A percentile compares a stretch with the other conserved stretches of the same genome.
Conservation (phyloP, 2,797 vertebrate genomes). For the Notamacropus eugenii region DNA sequence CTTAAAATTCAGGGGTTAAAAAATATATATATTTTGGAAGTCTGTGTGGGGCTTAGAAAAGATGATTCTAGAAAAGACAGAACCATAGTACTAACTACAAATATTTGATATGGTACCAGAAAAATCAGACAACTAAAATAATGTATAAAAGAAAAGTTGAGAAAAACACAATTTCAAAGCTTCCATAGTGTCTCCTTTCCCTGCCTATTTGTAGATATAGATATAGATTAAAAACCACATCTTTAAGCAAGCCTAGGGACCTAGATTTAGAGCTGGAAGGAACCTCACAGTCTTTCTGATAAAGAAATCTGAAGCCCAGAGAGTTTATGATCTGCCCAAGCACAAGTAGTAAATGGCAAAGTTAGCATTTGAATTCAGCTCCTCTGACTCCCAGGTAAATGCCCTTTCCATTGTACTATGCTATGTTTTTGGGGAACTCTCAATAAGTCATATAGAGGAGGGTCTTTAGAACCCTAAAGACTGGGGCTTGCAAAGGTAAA, state of each 20-base stretch:
- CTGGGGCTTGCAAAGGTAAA: background rate
- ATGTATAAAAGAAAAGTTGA: background rate
- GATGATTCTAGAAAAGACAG: background rate
- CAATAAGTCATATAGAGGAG: background rate
- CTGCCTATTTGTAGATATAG: too few species aligned
- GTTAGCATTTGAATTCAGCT: background rate
- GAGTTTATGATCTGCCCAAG: background rate
- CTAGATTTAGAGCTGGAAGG: background rate
- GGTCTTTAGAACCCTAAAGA: background rate
- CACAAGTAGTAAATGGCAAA: background rate
- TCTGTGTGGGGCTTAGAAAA: background rate
- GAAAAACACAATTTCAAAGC: background rate
- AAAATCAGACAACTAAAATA: background rate
- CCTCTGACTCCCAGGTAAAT: background rate
- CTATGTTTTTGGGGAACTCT: background rate
- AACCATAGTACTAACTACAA: background rate
- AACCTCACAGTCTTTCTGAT: background rate
- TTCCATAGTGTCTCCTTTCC: background rate
- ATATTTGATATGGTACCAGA: background rate
- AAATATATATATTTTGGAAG: background rate
- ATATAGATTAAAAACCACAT: background rate
- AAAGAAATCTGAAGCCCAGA: background rate
- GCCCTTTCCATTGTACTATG: background rate
- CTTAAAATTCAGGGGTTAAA: background rate
- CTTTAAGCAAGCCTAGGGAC: background rate